Conservation (phyloP, 2,113 vertebrate genomes). For the Argyrosomus japonicus region DNA sequence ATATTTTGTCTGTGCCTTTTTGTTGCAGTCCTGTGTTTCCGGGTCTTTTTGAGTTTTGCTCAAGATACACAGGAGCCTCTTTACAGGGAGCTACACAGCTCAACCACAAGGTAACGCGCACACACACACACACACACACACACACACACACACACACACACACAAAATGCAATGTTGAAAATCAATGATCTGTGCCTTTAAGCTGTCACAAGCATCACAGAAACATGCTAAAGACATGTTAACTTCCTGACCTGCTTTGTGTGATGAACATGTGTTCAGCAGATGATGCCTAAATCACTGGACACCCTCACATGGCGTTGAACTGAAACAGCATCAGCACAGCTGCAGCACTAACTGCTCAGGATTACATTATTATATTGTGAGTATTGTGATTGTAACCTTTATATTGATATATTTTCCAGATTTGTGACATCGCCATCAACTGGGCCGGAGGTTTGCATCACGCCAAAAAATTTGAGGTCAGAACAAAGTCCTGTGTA, state of each 20-base stretch:
- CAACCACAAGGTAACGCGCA: constrained; percentile 93
- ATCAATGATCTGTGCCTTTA: neutral
- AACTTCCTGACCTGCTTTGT: neutral
- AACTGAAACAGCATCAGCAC: neutral
- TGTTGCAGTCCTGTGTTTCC: constrained; percentile 94
- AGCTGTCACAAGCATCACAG: neutral
- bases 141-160: neutral
- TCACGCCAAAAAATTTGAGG: constrained; percentile 99
- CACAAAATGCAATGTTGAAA: neutral
- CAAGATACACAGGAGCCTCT: constrained; percentile 96
- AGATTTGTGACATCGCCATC: constrained; percentile 99
- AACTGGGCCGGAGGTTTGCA: constrained; percentile 99
- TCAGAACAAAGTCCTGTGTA: constrained; percentile 57
- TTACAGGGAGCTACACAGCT: constrained; percentile 98
- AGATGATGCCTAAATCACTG: neutral
- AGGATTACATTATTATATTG: no score
- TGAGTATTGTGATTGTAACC: neutral
- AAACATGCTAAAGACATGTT: no score
- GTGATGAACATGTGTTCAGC: constrained; percentile 7
- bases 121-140: neutral
- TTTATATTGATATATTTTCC: constrained; percentile 45
- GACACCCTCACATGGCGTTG: neutral
- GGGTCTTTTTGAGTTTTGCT: constrained; percentile 98
- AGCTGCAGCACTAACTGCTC: neutral
- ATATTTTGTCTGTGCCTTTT: constrained; percentile 39